These are phyloP conservation scores for Eulemur albifrons DNA, from an alignment of 2,797 vertebrate genomes.

Conservation along the genomic window DNA sequence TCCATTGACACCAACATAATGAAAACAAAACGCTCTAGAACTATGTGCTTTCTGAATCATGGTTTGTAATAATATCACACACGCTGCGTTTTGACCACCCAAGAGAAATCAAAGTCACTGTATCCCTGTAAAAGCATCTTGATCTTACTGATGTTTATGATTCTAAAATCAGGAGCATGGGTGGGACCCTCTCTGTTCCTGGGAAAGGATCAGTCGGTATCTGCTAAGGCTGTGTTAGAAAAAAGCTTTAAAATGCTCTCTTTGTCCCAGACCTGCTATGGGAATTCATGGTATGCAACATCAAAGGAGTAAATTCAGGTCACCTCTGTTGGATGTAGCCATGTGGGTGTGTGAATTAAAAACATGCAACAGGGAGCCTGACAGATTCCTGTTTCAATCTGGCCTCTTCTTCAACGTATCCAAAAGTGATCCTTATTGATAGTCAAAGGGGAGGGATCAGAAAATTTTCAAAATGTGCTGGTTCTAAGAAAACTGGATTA, in stretches of 20 bases:
- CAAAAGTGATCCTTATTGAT: background rate
- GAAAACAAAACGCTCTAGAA: slow-evolving; percentile 65
- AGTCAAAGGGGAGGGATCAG: background rate
- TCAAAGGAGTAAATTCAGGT: slow-evolving; percentile 65
- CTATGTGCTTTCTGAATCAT: slow-evolving; percentile 50
- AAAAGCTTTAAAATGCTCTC: slow-evolving; percentile 42
- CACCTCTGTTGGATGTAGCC: slow-evolving; percentile 51
- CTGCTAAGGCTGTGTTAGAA: slow-evolving; percentile 13
- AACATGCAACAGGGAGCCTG: background rate
- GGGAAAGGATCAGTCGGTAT: slow-evolving; percentile 13
- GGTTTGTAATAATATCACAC: slow-evolving; percentile 50
- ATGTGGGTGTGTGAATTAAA: slow-evolving; percentile 23
- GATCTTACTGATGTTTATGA: slow-evolving; percentile 37
- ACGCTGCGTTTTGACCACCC: slow-evolving; percentile 66
- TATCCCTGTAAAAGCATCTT: background rate
- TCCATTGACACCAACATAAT: slow-evolving; percentile 56
- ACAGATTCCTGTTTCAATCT: slow-evolving; percentile 5
- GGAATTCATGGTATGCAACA: slow-evolving; percentile 57
- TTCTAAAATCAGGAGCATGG: slow-evolving; percentile 34
- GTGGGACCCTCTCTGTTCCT: background rate
- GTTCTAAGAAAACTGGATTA: background rate
- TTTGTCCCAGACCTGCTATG: slow-evolving; percentile 47
- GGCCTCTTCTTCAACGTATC: background rate
- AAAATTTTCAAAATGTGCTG: background rate
- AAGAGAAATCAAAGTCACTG: slow-evolving; percentile 47